phyloP scores from a whole-genome alignment of 2,888 invertebrate species.

The Pycnomerus fuliginosus region DNA sequence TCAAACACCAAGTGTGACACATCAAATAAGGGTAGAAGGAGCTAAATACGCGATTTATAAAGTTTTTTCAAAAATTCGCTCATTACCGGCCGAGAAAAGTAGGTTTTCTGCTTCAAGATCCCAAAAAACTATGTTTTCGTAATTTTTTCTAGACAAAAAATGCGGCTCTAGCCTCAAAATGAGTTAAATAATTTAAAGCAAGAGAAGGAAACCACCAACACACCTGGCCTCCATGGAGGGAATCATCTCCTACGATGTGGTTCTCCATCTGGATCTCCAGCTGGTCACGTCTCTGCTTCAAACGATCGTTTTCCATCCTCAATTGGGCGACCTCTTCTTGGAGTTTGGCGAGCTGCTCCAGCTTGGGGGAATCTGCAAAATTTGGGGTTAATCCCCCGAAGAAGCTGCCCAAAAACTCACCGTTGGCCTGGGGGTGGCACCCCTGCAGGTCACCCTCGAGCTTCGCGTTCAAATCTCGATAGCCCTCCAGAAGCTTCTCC shows the following conservation, averaged over 20 bases:
- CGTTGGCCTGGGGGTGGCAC: constrained; percentile 29
- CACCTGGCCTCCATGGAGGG: constrained; percentile 43
- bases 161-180: too few relatives aligned
- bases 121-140: too few relatives aligned
- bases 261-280: constrained; percentile 68
- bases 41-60: too few relatives aligned
- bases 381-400: not conserved
- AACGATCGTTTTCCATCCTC: constrained; percentile 52
- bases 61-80: too few relatives aligned
- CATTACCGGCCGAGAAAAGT: too few relatives aligned
- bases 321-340: constrained; percentile 62
- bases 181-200: too few relatives aligned
- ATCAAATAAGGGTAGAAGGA: too few relatives aligned
- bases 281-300: constrained; percentile 59
- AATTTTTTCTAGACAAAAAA: too few relatives aligned
- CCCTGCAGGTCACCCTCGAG: constrained; percentile 63
- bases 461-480: constrained; percentile 68
- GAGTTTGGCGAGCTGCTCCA: constrained; percentile 58
- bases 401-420: not conserved
- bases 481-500: constrained; percentile 71
- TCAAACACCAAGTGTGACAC: too few relatives aligned
- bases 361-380: constrained; percentile 44
- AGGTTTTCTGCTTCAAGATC: too few relatives aligned
- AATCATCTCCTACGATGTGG: constrained; percentile 48
- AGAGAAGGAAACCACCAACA: too few relatives aligned